Conservation (phyloP, 2,113 vertebrate species). For the Anarrhichthys ocellatus region DNA sequence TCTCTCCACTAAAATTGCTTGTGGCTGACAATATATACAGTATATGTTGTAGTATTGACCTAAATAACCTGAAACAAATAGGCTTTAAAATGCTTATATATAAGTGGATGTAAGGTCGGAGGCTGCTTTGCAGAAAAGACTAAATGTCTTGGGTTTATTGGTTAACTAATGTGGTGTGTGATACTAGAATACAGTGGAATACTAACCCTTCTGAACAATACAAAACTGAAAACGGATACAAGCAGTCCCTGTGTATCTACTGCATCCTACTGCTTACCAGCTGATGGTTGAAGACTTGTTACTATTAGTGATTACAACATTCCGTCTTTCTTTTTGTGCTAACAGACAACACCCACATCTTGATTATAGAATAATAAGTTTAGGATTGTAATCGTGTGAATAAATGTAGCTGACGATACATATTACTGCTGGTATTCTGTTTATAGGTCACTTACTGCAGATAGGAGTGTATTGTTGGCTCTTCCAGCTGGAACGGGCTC, state of each 20-base stretch:
- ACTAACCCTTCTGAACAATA: neutral
- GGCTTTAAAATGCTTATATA: neutral
- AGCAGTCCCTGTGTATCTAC: neutral
- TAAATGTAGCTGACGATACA: neutral
- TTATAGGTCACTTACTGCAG: constrained; percentile 80
- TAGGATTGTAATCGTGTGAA: no score
- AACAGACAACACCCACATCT: neutral
- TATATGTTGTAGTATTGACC: neutral
- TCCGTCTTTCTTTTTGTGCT: neutral
- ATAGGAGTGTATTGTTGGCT: constrained; percentile 79
- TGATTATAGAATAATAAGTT: neutral
- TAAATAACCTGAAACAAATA: neutral
- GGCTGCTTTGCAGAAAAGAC: neutral
- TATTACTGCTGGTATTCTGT: neutral
- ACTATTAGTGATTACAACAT: neutral
- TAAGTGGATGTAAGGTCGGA: neutral
- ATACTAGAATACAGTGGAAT: neutral
- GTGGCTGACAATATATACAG: neutral
- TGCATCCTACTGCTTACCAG: neutral
- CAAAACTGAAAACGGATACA: neutral
- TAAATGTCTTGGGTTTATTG: neutral
- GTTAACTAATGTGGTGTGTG: neutral
- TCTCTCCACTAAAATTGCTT: neutral
- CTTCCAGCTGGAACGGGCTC: constrained; percentile 86
- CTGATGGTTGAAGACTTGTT: neutral